These are phyloP conservation scores for Poecilia picta DNA, from an alignment of 2,797 vertebrate species.

Conservation along the genomic window DNA sequence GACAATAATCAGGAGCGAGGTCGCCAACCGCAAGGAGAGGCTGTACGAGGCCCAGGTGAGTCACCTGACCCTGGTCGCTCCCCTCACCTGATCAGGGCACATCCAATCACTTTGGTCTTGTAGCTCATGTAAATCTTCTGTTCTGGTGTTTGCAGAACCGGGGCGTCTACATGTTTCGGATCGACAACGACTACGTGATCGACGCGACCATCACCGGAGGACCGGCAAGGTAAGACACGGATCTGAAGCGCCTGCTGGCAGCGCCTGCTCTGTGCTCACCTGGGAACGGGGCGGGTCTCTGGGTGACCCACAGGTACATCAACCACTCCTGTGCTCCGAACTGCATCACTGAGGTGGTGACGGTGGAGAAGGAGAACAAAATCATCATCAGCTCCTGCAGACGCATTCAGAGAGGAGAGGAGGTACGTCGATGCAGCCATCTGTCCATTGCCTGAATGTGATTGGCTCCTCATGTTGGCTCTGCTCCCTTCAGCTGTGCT, in stretches of 20 bases:
- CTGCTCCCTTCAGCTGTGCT: slow-evolving; percentile 82
- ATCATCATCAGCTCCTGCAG: slow-evolving; percentile 98
- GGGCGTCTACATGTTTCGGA: slow-evolving; percentile 98
- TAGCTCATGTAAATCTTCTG: background rate
- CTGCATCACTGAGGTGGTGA: slow-evolving; percentile 96
- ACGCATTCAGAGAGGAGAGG: slow-evolving; percentile 96
- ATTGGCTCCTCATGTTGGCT: background rate
- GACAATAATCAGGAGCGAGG: slow-evolving; percentile 95
- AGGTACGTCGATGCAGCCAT: slow-evolving; percentile 75
- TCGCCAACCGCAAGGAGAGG: slow-evolving; percentile 95
- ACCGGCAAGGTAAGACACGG: slow-evolving; percentile 87
- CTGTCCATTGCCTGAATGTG: background rate
- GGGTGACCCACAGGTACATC: slow-evolving; percentile 87
- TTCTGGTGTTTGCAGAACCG: slow-evolving; percentile 84
- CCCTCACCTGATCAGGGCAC: background rate
- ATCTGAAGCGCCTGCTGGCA: background rate
- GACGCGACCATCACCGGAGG: slow-evolving; percentile 96
- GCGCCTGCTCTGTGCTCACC: background rate
- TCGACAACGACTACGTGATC: slow-evolving; percentile 94
- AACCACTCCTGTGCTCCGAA: slow-evolving; percentile 98
- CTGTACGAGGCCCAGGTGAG: slow-evolving; percentile 94
- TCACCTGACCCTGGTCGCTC: too few relatives aligned
- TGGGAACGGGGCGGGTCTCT: background rate
- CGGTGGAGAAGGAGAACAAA: slow-evolving; percentile 95
- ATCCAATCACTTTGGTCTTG: background rate